phyloP scores from a whole-genome alignment of 2,888 invertebrate species.

The Mythimna impura region DNA sequence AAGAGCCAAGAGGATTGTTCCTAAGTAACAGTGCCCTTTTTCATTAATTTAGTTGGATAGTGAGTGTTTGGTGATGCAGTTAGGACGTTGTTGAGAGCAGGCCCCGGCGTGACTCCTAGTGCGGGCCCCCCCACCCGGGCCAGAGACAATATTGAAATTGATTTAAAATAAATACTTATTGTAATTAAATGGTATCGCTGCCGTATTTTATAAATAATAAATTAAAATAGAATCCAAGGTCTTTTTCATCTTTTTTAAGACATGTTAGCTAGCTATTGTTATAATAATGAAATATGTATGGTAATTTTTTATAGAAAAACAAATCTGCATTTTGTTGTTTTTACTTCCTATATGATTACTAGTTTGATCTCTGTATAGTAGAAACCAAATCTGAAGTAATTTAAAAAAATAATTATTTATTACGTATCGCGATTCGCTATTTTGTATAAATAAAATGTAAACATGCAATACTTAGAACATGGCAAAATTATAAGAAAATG shows the following conservation, averaged over 20 bases:
- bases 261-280: constrained; percentile 78
- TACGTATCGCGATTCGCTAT: constrained; percentile 69
- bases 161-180: constrained; percentile 89
- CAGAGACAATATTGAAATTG: constrained; percentile 90
- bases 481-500: constrained; percentile 70
- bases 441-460: constrained; percentile 67
- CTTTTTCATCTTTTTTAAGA: constrained; percentile 90
- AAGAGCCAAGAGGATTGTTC: constrained; percentile 99
- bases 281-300: constrained; percentile 88
- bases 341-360: constrained; percentile 76
- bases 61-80: constrained; percentile 87
- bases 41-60: constrained; percentile 87
- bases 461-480: constrained; percentile 66
- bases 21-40: constrained; percentile 92
- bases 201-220: constrained; percentile 89
- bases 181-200: constrained; percentile 89
- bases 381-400: constrained; percentile 83
- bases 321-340: constrained; percentile 86
- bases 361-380: constrained; percentile 87
- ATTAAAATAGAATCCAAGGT: constrained; percentile 88
- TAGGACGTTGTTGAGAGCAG: constrained; percentile 78
- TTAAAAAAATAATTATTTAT: constrained; percentile 74
- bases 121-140: constrained; percentile 77
- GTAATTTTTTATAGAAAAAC: constrained; percentile 87
- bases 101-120: constrained; percentile 76